phyloP scores from a whole-genome alignment of 2,113 vertebrate genomes.

The Pluvialis apricaria region DNA sequence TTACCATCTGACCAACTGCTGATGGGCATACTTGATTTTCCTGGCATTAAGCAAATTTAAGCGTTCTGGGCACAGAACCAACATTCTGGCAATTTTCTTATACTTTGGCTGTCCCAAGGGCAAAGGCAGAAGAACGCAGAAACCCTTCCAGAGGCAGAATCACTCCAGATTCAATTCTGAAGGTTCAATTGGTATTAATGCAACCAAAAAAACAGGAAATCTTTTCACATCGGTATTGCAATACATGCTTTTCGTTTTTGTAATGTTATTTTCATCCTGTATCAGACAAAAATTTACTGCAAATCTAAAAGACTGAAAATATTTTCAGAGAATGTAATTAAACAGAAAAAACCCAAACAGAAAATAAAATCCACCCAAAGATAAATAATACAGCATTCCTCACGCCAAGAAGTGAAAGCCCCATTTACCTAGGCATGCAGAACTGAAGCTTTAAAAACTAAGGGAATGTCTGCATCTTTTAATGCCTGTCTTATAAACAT shows the following conservation, averaged over 20 bases:
- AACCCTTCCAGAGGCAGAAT: neutral
- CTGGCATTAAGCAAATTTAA: neutral
- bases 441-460: neutral
- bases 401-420: neutral
- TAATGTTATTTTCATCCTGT: neutral
- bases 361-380: neutral
- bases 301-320: neutral
- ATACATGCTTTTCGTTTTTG: neutral
- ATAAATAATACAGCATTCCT: neutral
- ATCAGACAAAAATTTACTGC: neutral
- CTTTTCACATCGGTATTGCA: neutral
- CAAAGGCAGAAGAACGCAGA: neutral
- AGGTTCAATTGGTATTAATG: neutral
- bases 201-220: neutral
- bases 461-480: neutral
- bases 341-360: neutral
- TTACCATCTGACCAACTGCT: neutral
- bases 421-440: neutral
- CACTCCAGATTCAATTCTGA: neutral
- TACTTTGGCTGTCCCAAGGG: neutral
- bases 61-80: neutral
- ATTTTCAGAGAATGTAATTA: neutral
- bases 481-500: neutral
- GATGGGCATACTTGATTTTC: neutral
- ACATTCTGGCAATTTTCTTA: neutral